Percentiles rank a stretch among this genome's conserved stretches.
Evolutionary conservation across 2,113 vertebrate species (phyloP).

Genomic region (Lophura nycthemera): DNA sequence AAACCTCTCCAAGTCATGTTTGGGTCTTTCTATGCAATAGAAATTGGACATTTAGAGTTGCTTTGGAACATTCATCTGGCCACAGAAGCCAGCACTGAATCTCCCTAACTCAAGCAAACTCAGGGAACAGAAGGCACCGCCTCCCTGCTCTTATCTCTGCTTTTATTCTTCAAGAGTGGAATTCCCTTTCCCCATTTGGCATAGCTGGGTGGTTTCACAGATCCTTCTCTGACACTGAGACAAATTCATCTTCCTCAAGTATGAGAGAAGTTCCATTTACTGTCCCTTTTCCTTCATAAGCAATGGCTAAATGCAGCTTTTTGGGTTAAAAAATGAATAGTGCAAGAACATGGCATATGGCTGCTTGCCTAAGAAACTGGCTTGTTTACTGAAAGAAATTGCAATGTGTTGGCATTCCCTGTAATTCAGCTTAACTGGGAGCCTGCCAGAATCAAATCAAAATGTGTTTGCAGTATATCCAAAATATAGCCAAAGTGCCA

Average conservation of each 20-base stretch:
- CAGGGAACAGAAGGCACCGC: background rate
- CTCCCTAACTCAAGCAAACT: background rate
- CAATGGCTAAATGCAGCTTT: background rate
- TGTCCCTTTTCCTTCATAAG: background rate
- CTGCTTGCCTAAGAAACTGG: constrained; percentile 19
- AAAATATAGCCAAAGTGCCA: constrained; percentile 45
- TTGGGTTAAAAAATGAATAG: background rate
- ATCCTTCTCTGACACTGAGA: background rate
- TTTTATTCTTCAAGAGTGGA: background rate
- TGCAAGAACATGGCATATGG: constrained; percentile 47
- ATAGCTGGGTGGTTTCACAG: background rate
- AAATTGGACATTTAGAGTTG: background rate
- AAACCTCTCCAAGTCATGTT: background rate
- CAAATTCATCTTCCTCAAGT: background rate
- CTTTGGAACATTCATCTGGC: background rate
- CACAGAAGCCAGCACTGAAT: background rate
- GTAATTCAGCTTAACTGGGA: constrained; percentile 61
- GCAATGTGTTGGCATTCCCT: constrained; percentile 46
- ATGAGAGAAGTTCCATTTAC: background rate
- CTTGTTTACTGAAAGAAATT: constrained; percentile 40
- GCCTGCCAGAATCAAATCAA: constrained; percentile 55
- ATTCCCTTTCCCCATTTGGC: background rate
- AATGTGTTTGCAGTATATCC: constrained; percentile 54
- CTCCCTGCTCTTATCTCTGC: background rate
- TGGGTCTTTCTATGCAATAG: background rate